Evolutionary conservation across 2,888 invertebrate genomes (phyloP).

Genomic region (Formica aserva): DNA sequence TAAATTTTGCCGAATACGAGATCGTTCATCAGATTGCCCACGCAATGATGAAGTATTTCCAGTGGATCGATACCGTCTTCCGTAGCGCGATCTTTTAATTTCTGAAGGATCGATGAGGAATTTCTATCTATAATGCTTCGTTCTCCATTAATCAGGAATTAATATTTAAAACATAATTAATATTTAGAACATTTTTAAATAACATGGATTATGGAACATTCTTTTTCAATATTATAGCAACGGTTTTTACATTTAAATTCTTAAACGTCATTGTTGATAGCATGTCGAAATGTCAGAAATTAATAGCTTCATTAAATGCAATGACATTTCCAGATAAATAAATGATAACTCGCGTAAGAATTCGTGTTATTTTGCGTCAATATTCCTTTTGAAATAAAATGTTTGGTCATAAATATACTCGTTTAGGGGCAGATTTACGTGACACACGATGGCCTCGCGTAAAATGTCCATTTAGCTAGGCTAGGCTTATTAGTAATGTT

Average conservation of each 20-base stretch:
- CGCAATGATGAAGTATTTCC: constrained; percentile 88
- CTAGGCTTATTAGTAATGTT: not conserved
- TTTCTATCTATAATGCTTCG: not conserved
- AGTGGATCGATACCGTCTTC: constrained; percentile 86
- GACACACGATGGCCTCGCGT: constrained; percentile 7
- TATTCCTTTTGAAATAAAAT: constrained; percentile 16
- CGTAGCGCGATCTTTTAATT: constrained; percentile 71
- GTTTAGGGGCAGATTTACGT: constrained; percentile 15
- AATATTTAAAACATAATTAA: not conserved
- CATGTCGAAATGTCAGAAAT: constrained; percentile 37
- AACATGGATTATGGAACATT: not conserved
- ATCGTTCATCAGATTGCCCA: constrained; percentile 92
- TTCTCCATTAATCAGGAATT: not conserved
- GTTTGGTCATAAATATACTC: constrained; percentile 16
- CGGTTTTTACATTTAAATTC: not conserved
- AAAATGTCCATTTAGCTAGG: not conserved
- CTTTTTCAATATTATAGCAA: not conserved
- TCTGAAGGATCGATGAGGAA: constrained; percentile 66
- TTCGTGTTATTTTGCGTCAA: not conserved
- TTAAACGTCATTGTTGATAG: constrained; percentile 2
- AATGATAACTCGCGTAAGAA: constrained; percentile 1
- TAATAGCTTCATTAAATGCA: constrained; percentile 47
- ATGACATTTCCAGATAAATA: constrained; percentile 48
- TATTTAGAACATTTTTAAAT: not conserved
- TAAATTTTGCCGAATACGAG: constrained; percentile 93